Percentiles rank a stretch among this genome's conserved stretches.
These are phyloP conservation scores for Romanogobio albipinnatus DNA, from an alignment of 2,113 vertebrate genomes.

Conservation along the genomic window DNA sequence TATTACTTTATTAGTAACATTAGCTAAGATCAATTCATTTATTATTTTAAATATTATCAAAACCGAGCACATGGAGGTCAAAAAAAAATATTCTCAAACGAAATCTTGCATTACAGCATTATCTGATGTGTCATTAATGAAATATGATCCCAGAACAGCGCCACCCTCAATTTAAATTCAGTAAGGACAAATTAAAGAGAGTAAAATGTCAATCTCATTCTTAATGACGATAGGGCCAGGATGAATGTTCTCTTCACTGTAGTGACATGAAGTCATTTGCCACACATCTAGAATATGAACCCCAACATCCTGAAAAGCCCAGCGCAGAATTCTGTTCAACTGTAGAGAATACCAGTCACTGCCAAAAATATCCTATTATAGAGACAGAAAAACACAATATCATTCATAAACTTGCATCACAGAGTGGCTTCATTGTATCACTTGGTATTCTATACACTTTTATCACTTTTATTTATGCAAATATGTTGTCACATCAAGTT, in stretches of 20 bases:
- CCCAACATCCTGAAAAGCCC: constrained; percentile 53
- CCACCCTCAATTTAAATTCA: no score
- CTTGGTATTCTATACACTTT: background rate
- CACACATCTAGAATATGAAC: constrained; percentile 62
- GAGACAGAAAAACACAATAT: background rate
- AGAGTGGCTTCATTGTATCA: background rate
- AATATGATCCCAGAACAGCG: no score
- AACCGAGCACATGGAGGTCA: no score
- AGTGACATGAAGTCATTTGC: constrained; percentile 68
- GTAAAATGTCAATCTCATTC: constrained; percentile 61
- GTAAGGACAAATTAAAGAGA: constrained; percentile 61
- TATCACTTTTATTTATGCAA: no score
- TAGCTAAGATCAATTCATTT: no score
- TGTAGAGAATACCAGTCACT: constrained; percentile 66
- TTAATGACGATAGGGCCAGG: constrained; percentile 44
- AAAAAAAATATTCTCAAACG: no score
- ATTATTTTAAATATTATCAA: no score
- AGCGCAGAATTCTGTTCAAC: constrained; percentile 56
- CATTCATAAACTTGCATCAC: background rate
- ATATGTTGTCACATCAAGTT: no score
- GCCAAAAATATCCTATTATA: constrained; percentile 43
- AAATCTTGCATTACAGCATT: no score
- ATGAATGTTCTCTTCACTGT: constrained; percentile 54
- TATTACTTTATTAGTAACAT: no score
- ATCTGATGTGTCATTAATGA: no score